Evolutionary conservation across 2,797 vertebrate genomes (phyloP).

Genomic region (Enteromius fasciolatus): DNA sequence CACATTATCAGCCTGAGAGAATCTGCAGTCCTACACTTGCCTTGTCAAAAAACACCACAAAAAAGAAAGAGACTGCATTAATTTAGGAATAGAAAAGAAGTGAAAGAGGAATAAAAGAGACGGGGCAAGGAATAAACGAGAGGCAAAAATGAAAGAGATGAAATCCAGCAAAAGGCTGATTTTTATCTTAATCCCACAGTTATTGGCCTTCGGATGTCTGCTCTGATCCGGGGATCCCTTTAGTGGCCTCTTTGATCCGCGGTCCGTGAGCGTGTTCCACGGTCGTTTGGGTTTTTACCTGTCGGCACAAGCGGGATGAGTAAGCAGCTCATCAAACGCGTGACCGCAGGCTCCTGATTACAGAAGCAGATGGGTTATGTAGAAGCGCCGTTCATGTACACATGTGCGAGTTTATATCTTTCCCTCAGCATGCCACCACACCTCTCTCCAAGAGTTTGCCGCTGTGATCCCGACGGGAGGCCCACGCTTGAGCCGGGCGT

Average conservation of each 20-base stretch:
- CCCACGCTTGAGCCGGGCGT: background rate
- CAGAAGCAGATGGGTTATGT: conserved; percentile 4
- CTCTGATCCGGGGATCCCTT: conserved; percentile 38
- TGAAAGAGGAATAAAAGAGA: conserved; percentile 29
- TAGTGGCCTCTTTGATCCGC: conserved; percentile 29
- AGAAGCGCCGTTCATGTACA: background rate
- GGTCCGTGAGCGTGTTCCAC: background rate
- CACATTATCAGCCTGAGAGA: conserved; percentile 63
- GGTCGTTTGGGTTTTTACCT: conserved; percentile 14
- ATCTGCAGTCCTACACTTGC: conserved; percentile 48
- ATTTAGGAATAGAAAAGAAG: conserved; percentile 44
- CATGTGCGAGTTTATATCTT: conserved; percentile 6
- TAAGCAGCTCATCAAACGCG: conserved; percentile 28
- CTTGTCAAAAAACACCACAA: conserved; percentile 32
- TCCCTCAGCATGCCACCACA: background rate
- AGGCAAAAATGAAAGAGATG: conserved; percentile 54
- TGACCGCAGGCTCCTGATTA: conserved; percentile 37
- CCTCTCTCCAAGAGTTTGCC: background rate
- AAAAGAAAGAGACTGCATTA: conserved; percentile 42
- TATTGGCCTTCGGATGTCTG: conserved; percentile 34
- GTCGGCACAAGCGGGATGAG: conserved; percentile 16
- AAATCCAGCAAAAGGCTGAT: conserved; percentile 42
- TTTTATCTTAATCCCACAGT: conserved; percentile 49
- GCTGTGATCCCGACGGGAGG: background rate
- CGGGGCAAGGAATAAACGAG: conserved; percentile 42